These are phyloP conservation scores for Distichodus sexfasciatus DNA, from an alignment of 2,797 vertebrate genomes.

Conservation along the genomic window DNA sequence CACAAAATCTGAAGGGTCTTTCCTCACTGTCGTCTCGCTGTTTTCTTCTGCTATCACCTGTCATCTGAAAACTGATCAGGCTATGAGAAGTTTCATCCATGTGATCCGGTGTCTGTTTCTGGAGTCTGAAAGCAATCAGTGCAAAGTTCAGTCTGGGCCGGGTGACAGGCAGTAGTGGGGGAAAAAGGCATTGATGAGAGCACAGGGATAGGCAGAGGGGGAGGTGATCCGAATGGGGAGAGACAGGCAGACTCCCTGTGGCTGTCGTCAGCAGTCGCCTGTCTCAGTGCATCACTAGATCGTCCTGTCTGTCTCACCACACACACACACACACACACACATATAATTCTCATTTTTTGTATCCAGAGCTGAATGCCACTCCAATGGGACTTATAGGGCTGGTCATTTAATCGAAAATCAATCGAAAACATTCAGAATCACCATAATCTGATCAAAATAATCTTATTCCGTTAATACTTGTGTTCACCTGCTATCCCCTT, in stretches of 20 bases:
- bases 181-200: not conserved
- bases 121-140: not conserved
- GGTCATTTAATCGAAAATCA: too few species aligned
- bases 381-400: too few species aligned
- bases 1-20: too few species aligned
- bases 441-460: too few species aligned
- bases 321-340: not conserved
- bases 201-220: not conserved
- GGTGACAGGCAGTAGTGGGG: not conserved
- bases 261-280: constrained; percentile 1
- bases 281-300: not conserved
- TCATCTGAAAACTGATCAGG: too few species aligned
- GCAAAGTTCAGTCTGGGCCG: not conserved
- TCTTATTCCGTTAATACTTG: too few species aligned
- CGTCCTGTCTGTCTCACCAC: not conserved
- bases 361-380: too few species aligned
- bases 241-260: constrained; percentile 4
- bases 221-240: not conserved
- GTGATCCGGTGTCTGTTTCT: not conserved
- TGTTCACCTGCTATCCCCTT: too few species aligned
- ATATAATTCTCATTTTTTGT: too few species aligned
- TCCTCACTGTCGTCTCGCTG: too few species aligned
- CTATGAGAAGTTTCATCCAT: not conserved
- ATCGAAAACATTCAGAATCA: too few species aligned
- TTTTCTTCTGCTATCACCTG: too few species aligned